Evolutionary conservation across 2,888 invertebrate species (phyloP), one percentile per base, ranked within the genome.

Genomic region (Drosophila fungiperda): DNA sequence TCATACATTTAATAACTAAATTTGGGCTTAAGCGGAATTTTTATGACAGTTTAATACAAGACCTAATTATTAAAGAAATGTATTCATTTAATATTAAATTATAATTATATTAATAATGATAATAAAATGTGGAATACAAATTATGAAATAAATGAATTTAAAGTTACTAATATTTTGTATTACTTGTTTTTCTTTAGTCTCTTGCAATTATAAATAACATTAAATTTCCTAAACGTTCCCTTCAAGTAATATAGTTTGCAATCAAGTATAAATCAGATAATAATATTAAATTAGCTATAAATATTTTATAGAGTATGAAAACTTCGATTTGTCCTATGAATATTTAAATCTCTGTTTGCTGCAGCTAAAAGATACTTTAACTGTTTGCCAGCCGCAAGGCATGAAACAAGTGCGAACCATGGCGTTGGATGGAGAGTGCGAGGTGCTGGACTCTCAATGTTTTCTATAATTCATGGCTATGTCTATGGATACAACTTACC

Each of bases 401-500:
- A 64, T 15, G 63, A 83, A 83, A 83, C 83, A 87, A 83, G 83
- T 83, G 85, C 80, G 82, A 82, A 35, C 15, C 15, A 23, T 8
- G 20, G 45, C 7, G 38, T 23, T 50, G 50, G 12, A 11, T 15
- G 9, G n/a, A 23, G 26, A 26, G 7, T 12, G 23, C 23, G 6
- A 9, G 29, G 1, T 12, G 42, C 26, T 58, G 58, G 42, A 35
- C 49, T 33, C 53, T 42, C 53, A 60, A 76, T 63, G 62, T 42
- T 66, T 40, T 50, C 66, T 54, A 73, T 82, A 78, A 76, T 73
- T 84, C 84, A 82, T 76, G 81, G 54, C 77, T 68, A 42, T 61
- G 55, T 11, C 64, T 45, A 12, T 63, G 69, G 76, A 64, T 6
- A 29, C 45, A 68, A 92, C 95, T 95, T 93, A 97, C 97, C 96